phyloP scores from a whole-genome alignment of 2,888 invertebrate species.

The Hesperia comma region DNA sequence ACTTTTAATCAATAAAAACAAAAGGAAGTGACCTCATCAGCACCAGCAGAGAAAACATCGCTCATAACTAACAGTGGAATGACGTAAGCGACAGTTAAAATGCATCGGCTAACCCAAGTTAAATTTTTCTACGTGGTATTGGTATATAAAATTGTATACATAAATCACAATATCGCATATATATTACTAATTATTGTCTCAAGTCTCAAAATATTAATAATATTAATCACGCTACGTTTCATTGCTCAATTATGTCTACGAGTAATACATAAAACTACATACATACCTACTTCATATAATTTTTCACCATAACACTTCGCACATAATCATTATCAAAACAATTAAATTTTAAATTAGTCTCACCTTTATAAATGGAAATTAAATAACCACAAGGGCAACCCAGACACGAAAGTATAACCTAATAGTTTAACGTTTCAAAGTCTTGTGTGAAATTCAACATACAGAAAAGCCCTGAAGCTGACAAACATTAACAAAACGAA shows the following conservation, averaged over 20 bases:
- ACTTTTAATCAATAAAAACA: not conserved
- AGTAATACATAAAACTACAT: constrained; percentile 9
- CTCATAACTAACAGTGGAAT: constrained; percentile 12
- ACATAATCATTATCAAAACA: not conserved
- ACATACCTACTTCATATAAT: constrained; percentile 10
- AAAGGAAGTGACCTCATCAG: constrained; percentile 3
- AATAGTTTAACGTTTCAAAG: not conserved
- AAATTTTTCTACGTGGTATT: constrained; percentile 9
- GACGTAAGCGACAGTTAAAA: constrained; percentile 15
- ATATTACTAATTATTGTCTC: constrained; percentile 25
- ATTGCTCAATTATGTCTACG: constrained; percentile 4
- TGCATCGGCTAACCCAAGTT: constrained; percentile 8
- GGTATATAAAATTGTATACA: constrained; percentile 2
- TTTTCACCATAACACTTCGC: not conserved
- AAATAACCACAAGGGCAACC: not conserved
- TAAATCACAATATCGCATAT: constrained; percentile 27
- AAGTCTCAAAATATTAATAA: constrained; percentile 29
- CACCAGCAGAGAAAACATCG: constrained; percentile 9
- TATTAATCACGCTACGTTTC: not conserved
- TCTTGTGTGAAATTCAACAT: constrained; percentile 2
- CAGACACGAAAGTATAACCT: not conserved
- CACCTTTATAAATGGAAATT: not conserved
- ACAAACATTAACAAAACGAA: constrained; percentile 7
- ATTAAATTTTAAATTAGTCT: constrained; percentile 6
- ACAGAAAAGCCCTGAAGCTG: not conserved